A percentile compares a stretch with the other conserved stretches of the same genome.
Conservation (phyloP, 2,113 vertebrate species). For the Jacana jacana region DNA sequence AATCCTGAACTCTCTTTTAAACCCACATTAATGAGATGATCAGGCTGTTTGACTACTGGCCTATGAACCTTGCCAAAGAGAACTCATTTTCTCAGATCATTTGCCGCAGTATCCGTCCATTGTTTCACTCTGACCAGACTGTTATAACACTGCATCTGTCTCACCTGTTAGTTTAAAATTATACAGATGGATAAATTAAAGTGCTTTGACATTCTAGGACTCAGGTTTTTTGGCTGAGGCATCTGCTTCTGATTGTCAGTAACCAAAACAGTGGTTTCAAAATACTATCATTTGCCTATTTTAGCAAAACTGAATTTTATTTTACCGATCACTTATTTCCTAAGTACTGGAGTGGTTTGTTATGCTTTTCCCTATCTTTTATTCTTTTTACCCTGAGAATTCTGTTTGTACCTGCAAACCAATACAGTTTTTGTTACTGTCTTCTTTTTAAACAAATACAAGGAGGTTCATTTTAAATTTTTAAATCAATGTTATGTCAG, state of each 20-base stretch:
- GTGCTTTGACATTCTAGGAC: background rate
- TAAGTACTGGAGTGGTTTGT: background rate
- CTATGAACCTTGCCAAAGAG: constrained; percentile 16
- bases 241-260: background rate
- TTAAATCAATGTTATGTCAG: background rate
- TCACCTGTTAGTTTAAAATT: constrained; percentile 31
- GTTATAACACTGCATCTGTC: background rate
- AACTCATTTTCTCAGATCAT: constrained; percentile 39
- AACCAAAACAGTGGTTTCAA: background rate
- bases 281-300: background rate
- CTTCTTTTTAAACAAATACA: background rate
- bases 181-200: background rate
- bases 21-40: background rate
- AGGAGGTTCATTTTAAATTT: background rate
- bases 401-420: background rate
- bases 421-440: background rate
- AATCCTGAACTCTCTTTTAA: constrained; percentile 17
- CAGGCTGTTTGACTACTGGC: background rate
- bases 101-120: constrained; percentile 13
- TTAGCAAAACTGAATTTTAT: background rate
- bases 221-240: background rate
- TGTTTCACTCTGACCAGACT: background rate
- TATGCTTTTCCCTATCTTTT: background rate
- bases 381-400: background rate
- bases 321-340: background rate